Base-by-base conservation (phyloP, 2,113 vertebrate genomes). In the Ceratotherium simum region DNA sequence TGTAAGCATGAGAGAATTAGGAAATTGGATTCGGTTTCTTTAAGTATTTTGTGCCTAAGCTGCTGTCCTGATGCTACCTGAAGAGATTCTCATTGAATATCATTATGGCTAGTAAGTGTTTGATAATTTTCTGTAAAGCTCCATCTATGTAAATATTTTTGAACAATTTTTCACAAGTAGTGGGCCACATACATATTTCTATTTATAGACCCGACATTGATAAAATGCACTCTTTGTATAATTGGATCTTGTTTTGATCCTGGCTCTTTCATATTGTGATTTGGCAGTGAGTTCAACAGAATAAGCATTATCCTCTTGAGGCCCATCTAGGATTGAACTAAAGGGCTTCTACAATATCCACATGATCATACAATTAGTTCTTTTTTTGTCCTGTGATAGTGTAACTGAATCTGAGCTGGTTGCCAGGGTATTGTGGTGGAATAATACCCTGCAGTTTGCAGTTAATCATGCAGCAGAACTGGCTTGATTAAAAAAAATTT, bases 301-400 rank as follows among this genome's bases (percentile, higher is more conserved):
- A 81, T 91, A 97, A 87, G 73, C 83, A 92, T 97, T 97, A 96
- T 93, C 93, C 96, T 98, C 97, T 96, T 95, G 97, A 97, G 96
- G 48, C 93, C 83, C 83, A 81, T 94, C 80, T 82, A 83, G 95
- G 92, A 72, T 87, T 96, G 96, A 97, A 94, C 93, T 95, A 92
- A 96, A 97, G 96, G 95, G 51, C 67, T 97, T 97, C 73, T 87
- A 27, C 33, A 79, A 6, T 92, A 96, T 65, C 67, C 88, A 96
- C 83, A 65, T 70, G 76, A 93, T 90, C 80, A 91, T 80, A 85
- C 93, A 97, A 86, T 97, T 97, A 96, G 93, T 51, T 82, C 65
- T 31, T 36, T 72, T 48, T 58, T 56, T 11, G 54, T 83, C 62
- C 69, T 93, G 21, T 46, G 39, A 86, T 95, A 88, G 65, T 95